phyloP scores from a whole-genome alignment of 2,113 vertebrate genomes.

The Halichoeres trimaculatus region DNA sequence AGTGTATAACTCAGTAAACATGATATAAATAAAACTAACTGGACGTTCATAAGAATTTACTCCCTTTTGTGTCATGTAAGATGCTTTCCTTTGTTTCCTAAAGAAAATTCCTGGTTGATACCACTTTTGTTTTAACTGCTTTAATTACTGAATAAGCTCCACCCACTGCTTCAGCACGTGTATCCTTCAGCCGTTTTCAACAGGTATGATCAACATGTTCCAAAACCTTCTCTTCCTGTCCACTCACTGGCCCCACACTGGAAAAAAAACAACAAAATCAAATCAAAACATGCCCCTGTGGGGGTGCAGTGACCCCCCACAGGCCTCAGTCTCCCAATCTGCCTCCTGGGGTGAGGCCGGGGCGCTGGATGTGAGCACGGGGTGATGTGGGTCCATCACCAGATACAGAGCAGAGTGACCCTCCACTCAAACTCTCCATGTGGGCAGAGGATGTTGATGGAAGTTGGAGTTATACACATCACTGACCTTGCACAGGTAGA shows the following conservation, averaged over 20 bases:
- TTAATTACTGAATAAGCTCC: too few species aligned
- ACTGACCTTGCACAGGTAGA: slow-evolving; percentile 67
- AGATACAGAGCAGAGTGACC: slow-evolving; percentile 53
- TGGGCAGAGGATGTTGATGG: slow-evolving; percentile 55
- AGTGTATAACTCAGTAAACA: too few species aligned
- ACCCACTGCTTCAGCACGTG: not conserved
- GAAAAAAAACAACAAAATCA: slow-evolving; percentile 35
- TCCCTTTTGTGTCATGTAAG: too few species aligned
- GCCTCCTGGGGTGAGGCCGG: slow-evolving; percentile 31
- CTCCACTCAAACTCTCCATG: slow-evolving; percentile 33
- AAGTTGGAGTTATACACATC: slow-evolving; percentile 39
- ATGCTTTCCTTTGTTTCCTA: too few species aligned
- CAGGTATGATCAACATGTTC: slow-evolving; percentile 10
- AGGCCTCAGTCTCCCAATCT: slow-evolving; percentile 13
- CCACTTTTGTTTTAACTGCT: too few species aligned
- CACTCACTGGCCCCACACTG: slow-evolving; percentile 34
- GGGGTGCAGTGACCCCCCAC: slow-evolving; percentile 10
- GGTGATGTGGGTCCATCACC: slow-evolving; percentile 56
- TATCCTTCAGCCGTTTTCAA: not conserved
- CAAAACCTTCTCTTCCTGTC: slow-evolving; percentile 45
- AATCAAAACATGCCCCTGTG: slow-evolving; percentile 31
- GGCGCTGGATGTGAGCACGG: slow-evolving; percentile 14
- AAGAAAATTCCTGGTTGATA: too few species aligned
- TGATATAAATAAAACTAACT: too few species aligned
- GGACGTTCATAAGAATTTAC: too few species aligned